These are phyloP conservation scores for Biston stratarius DNA, from an alignment of 2,888 invertebrate species.

Conservation along the genomic window DNA sequence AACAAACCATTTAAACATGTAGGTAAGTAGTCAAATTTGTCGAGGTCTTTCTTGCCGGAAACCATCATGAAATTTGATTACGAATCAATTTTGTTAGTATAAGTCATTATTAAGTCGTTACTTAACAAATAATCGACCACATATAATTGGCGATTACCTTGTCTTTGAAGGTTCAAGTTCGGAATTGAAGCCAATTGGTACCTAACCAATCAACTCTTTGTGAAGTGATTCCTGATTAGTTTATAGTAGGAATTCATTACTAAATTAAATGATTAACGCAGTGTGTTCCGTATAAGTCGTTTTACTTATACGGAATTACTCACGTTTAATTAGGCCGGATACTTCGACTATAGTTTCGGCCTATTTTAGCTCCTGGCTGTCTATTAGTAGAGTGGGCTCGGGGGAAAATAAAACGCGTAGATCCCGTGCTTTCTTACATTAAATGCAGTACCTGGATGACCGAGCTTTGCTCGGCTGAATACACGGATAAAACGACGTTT, in stretches of 20 bases:
- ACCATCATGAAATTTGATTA: background rate
- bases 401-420: too few species aligned
- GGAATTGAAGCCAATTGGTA: background rate
- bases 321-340: too few species aligned
- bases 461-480: too few species aligned
- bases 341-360: too few species aligned
- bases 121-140: background rate
- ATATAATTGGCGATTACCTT: conserved; percentile 6
- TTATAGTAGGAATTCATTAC: background rate
- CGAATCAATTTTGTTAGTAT: background rate
- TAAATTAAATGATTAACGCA: background rate
- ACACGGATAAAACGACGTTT: too few species aligned
- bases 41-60: conserved; percentile 5
- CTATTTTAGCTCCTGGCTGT: too few species aligned
- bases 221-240: background rate
- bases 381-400: too few species aligned
- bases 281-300: too few species aligned
- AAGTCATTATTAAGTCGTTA: background rate
- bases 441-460: too few species aligned
- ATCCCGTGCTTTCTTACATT: too few species aligned
- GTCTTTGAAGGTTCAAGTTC: conserved; percentile 8
- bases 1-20: background rate
- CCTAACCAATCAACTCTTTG: background rate
- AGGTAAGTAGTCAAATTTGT: background rate
- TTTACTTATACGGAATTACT: too few species aligned